Base-by-base conservation (phyloP, 2,888 invertebrate genomes). In the Synanthedon andrenaeformis region DNA sequence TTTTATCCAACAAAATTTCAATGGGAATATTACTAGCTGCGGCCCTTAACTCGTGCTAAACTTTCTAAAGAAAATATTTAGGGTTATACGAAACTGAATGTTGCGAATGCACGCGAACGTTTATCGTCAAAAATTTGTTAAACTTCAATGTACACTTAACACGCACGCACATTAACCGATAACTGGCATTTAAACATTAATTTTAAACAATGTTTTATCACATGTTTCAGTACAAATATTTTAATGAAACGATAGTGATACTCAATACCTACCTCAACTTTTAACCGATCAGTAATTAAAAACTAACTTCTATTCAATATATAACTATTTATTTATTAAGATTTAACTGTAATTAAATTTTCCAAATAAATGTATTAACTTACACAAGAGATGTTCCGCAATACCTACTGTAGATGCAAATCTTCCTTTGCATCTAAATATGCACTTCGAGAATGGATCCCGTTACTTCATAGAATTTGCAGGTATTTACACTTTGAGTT, bases 391-490 rank as follows among this genome's bases (percentile, higher is more conserved):
- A 75, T 78, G 77, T 76, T 71, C 69, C 69, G 59, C 58, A 58
- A 67, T 64, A 69, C 72, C 76, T 75, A 78, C 70, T 73, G 74
- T 76, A 70, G 63, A 72, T 69, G 68, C 72, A 71, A 71, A 74
- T 75, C 73, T 73, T 62, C 61, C 58, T 51, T 12, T 14, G 45
- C 11, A 45, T 45, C 49, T 49, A 49, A 80, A 75, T 79, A 80
- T 78, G 79, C 76, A 79, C 76, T 76, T 72, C 72, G 75, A 81
- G 79, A 81, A 80, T 76, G 58, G 62, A 45, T 57, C 62, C 79
- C 72, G 79, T 82, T 80, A 73, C 69, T 66, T 72, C 76, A 79
- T 81, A 79, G 73, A 78, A 76, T 74, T 64, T 65, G 53, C 42
- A 48, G 53, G 55, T 52, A 55, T 53, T 53, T 56, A 41, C 49